phyloP scores from a whole-genome alignment of 1,140 invertebrate species.

The Lucilia sericata region DNA sequence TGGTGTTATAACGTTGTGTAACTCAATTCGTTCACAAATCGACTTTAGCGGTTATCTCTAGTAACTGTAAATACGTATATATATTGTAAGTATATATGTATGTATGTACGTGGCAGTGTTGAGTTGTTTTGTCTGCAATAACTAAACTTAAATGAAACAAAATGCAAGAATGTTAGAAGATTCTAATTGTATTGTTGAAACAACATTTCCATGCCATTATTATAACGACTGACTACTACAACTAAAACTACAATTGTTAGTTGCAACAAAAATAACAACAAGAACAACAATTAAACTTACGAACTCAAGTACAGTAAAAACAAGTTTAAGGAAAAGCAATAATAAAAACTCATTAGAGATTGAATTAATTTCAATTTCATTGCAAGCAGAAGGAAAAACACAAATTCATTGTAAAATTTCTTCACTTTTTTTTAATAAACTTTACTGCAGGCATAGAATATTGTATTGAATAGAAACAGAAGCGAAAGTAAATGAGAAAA shows the following conservation, averaged over 20 bases:
- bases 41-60: too few relatives aligned
- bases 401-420: not conserved
- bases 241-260: not conserved
- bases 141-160: not conserved
- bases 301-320: not conserved
- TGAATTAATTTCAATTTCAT: conserved; percentile 37
- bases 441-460: too few relatives aligned
- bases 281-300: not conserved
- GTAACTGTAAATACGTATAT: too few relatives aligned
- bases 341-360: conserved; percentile 41
- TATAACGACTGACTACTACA: not conserved
- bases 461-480: too few relatives aligned
- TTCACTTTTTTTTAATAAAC: too few relatives aligned
- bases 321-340: conserved; percentile 8
- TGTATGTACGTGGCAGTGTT: too few relatives aligned
- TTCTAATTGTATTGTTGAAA: conserved; percentile 1
- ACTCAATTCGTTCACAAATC: too few relatives aligned
- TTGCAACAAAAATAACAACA: not conserved
- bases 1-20: too few relatives aligned
- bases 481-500: too few relatives aligned
- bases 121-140: not conserved
- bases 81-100: too few relatives aligned
- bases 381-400: not conserved
- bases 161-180: not conserved
- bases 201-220: not conserved